Percentiles rank a stretch among this genome's conserved stretches.
These are phyloP conservation scores for Chamaetylas fuelleborni DNA, from an alignment of 2,113 vertebrate genomes.

Conservation along the genomic window DNA sequence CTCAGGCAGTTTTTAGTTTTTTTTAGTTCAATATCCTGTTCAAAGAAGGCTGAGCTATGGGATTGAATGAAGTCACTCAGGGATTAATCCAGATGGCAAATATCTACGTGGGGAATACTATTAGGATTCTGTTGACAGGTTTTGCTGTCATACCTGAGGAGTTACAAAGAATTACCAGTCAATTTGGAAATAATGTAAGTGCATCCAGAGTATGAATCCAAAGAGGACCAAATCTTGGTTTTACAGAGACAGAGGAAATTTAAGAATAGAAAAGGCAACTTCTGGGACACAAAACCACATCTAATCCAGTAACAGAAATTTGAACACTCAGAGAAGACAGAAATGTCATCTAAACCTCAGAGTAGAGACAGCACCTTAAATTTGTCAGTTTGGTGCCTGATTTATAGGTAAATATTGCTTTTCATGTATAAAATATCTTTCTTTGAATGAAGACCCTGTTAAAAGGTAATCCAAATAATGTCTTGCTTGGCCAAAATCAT, in stretches of 20 bases:
- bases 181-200: background rate
- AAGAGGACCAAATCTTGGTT: background rate
- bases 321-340: background rate
- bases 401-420: background rate
- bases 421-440: background rate
- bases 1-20: background rate
- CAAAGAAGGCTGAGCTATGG: background rate
- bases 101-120: fast-evolving
- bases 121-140: background rate
- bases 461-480: background rate
- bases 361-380: background rate
- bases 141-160: background rate
- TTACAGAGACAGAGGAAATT: background rate
- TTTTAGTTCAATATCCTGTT: background rate
- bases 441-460: background rate
- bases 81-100: background rate
- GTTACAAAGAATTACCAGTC: background rate
- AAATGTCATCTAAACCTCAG: background rate
- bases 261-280: background rate
- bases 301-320: background rate
- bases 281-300: background rate
- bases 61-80: background rate
- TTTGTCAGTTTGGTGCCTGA: background rate
- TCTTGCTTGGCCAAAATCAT: background rate
- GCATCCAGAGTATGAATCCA: fast-evolving